These are phyloP conservation scores for Sorex fumeus DNA, from an alignment of 2,113 vertebrate genomes.

Conservation along the genomic window DNA sequence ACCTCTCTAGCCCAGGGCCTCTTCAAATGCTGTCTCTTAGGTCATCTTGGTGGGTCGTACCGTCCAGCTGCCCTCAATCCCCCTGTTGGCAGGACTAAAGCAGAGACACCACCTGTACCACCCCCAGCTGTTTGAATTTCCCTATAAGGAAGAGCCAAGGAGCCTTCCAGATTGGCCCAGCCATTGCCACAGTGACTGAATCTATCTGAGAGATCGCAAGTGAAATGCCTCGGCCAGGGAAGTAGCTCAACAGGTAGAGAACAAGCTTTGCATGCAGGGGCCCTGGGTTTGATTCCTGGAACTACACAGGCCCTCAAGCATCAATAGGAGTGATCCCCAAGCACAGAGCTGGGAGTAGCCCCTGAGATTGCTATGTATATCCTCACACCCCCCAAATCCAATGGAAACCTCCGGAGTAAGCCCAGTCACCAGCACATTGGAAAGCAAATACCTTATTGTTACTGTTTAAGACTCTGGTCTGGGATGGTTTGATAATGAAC, in stretches of 20 bases:
- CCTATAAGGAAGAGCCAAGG: background rate
- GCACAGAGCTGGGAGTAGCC: too few relatives aligned
- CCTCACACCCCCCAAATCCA: too few relatives aligned
- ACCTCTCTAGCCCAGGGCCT: background rate
- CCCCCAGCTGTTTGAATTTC: background rate
- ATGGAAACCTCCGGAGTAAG: too few relatives aligned
- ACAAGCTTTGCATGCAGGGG: too few relatives aligned
- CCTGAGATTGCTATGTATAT: too few relatives aligned
- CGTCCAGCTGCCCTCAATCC: background rate
- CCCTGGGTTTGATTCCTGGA: too few relatives aligned
- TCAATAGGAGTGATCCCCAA: too few relatives aligned
- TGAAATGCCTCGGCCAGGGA: background rate
- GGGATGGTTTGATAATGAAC: background rate
- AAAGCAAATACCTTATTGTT: background rate
- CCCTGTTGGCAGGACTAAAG: background rate
- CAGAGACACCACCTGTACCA: background rate
- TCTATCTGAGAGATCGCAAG: background rate
- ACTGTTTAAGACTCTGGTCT: background rate
- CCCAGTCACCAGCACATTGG: too few relatives aligned
- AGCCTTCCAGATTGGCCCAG: background rate
- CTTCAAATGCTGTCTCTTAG: background rate
- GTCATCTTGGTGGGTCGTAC: background rate
- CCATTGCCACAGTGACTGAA: slow-evolving; percentile 1
- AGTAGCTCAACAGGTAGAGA: too few relatives aligned
- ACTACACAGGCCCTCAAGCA: too few relatives aligned